Conservation (phyloP, 2,888 invertebrate species). For the Ophion slaviceki region DNA sequence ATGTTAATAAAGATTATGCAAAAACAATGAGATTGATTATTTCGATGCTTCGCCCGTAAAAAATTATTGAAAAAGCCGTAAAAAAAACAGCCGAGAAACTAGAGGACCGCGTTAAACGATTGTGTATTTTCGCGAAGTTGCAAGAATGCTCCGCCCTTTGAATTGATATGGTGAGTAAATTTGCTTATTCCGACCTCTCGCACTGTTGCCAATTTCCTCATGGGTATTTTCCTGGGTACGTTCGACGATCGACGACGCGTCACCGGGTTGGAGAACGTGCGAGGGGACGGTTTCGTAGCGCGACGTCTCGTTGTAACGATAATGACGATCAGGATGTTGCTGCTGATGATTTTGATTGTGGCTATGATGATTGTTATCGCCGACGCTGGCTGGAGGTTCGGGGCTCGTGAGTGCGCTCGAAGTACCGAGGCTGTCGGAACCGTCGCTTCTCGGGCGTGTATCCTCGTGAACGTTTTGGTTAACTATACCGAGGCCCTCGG, state of each 20-base stretch:
- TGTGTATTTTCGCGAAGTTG: too few species aligned
- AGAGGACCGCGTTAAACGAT: too few species aligned
- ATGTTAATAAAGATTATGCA: too few species aligned
- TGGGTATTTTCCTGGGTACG: slow-evolving; percentile 64
- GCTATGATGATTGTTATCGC: slow-evolving; percentile 39
- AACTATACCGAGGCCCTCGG: slow-evolving; percentile 84
- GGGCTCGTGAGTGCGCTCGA: slow-evolving; percentile 85
- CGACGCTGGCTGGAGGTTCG: slow-evolving; percentile 82
- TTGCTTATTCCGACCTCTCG: slow-evolving; percentile 43
- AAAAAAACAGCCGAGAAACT: too few species aligned
- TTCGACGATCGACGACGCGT: slow-evolving; percentile 19
- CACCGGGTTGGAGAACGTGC: slow-evolving; percentile 23
- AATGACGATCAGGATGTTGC: slow-evolving; percentile 7
- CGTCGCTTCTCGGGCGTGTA: slow-evolving; percentile 82
- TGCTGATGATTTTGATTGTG: slow-evolving; percentile 30
- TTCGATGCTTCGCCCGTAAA: too few species aligned
- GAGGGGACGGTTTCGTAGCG: slow-evolving; percentile 28
- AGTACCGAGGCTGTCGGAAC: slow-evolving; percentile 84
- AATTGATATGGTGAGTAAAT: background rate
- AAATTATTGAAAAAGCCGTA: too few species aligned
- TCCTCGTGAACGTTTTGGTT: slow-evolving; percentile 73
- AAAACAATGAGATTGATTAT: too few species aligned
- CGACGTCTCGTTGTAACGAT: slow-evolving; percentile 35
- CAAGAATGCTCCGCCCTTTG: too few species aligned
- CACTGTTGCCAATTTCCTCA: slow-evolving; percentile 49